These are phyloP conservation scores for Rotaria magnacalcarata DNA, from an alignment of 2,888 invertebrate species.

Conservation along the genomic window DNA sequence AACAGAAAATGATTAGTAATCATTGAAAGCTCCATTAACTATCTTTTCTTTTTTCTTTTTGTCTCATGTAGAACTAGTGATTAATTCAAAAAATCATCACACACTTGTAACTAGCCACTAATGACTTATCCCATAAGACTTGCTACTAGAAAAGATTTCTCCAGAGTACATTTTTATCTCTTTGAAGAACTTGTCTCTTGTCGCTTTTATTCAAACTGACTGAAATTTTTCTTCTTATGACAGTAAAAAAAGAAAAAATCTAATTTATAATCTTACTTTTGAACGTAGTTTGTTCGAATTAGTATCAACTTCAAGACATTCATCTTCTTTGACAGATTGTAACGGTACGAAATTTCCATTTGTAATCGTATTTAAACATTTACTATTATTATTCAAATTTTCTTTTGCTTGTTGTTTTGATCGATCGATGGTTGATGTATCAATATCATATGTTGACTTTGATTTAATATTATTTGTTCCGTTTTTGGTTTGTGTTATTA, in stretches of 20 bases:
- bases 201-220: neutral
- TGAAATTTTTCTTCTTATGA: neutral
- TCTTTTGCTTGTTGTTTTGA: neutral
- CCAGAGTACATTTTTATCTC: neutral
- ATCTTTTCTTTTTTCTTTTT: neutral
- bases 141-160: neutral
- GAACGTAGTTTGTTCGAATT: neutral
- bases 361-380: neutral
- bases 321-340: constrained; percentile 30
- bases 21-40: neutral
- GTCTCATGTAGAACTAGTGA: neutral
- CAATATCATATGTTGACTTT: constrained; percentile 31
- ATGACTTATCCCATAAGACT: neutral
- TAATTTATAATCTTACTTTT: neutral
- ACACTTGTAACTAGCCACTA: neutral
- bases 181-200: neutral
- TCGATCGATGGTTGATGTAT: neutral
- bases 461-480: constrained; percentile 12
- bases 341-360: neutral
- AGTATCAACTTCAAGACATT: constrained; percentile 21
- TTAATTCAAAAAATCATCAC: neutral
- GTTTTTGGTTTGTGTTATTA: constrained; percentile 4
- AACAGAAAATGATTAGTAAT: neutral
- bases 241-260: neutral
- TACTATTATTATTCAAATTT: neutral